A percentile compares a stretch with the other conserved stretches of the same genome.
Evolutionary conservation across 2,113 vertebrate genomes (phyloP).

Genomic region (Leucopsar rothschildi): DNA sequence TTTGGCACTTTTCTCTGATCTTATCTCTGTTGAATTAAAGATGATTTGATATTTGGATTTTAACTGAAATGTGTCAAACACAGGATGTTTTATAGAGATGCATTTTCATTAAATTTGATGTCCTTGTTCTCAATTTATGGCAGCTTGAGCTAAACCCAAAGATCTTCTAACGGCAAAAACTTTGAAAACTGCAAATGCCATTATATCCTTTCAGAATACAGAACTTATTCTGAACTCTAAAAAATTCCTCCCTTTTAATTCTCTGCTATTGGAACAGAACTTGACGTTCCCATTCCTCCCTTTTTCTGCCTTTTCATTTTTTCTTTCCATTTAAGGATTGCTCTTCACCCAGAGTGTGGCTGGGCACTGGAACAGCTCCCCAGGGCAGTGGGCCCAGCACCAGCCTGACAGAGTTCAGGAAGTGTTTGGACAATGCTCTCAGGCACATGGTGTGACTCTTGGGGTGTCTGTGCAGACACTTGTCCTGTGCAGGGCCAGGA

Average conservation of each 20-base stretch:
- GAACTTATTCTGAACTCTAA: neutral
- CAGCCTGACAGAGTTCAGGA: neutral
- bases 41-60: neutral
- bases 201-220: neutral
- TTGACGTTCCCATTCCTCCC: neutral
- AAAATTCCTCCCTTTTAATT: neutral
- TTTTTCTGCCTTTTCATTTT: neutral
- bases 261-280: neutral
- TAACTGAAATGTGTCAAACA: neutral
- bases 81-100: neutral
- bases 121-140: neutral
- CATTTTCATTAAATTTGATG: neutral
- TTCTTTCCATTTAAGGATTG: neutral
- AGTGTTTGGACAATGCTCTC: neutral
- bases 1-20: neutral
- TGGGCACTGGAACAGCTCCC: neutral
- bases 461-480: neutral
- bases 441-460: neutral
- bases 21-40: neutral
- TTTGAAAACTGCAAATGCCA: neutral
- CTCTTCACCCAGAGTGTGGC: fast-evolving
- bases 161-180: neutral
- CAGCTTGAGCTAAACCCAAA: neutral
- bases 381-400: neutral
- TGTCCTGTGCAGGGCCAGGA: neutral